A percentile compares a stretch with the other conserved stretches of the same genome.
These are phyloP conservation scores for Agrochola litura DNA, from an alignment of 2,888 invertebrate genomes.

Conservation along the genomic window DNA sequence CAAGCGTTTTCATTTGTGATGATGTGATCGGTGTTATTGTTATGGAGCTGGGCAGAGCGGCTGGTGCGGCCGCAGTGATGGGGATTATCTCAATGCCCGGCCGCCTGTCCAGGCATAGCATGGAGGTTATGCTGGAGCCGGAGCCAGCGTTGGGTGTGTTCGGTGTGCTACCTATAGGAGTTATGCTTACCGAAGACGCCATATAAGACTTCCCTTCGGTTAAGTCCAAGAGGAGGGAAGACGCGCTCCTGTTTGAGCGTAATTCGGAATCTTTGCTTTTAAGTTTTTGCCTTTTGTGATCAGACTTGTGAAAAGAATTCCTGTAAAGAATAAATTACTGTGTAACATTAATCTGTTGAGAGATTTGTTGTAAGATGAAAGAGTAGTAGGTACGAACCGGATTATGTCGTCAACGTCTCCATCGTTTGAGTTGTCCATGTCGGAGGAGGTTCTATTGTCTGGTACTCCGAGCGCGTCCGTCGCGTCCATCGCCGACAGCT, in stretches of 20 bases:
- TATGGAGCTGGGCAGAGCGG: slow-evolving; percentile 94
- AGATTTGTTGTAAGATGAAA: slow-evolving; percentile 25
- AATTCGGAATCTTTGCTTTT: slow-evolving; percentile 90
- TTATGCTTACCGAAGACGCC: slow-evolving; percentile 89
- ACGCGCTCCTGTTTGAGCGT: slow-evolving; percentile 82
- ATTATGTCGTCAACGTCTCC: slow-evolving; percentile 92
- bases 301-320: slow-evolving; percentile 91
- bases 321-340: slow-evolving; percentile 76
- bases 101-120: slow-evolving; percentile 92
- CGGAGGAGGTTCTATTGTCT: slow-evolving; percentile 86
- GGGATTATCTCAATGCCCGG: slow-evolving; percentile 97
- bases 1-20: slow-evolving; percentile 88
- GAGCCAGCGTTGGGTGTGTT: slow-evolving; percentile 92
- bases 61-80: slow-evolving; percentile 91
- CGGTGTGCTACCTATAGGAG: slow-evolving; percentile 88
- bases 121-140: slow-evolving; percentile 89
- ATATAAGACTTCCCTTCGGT: slow-evolving; percentile 90
- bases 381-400: slow-evolving; percentile 77
- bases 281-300: slow-evolving; percentile 91
- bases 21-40: slow-evolving; percentile 96
- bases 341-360: slow-evolving; percentile 47
- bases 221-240: slow-evolving; percentile 88
- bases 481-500: slow-evolving; percentile 91
- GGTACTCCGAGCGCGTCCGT: slow-evolving; percentile 89
- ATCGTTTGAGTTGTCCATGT: slow-evolving; percentile 91